These are phyloP conservation scores for Cydia amplana DNA, from an alignment of 1,140 invertebrate species.

Conservation along the genomic window DNA sequence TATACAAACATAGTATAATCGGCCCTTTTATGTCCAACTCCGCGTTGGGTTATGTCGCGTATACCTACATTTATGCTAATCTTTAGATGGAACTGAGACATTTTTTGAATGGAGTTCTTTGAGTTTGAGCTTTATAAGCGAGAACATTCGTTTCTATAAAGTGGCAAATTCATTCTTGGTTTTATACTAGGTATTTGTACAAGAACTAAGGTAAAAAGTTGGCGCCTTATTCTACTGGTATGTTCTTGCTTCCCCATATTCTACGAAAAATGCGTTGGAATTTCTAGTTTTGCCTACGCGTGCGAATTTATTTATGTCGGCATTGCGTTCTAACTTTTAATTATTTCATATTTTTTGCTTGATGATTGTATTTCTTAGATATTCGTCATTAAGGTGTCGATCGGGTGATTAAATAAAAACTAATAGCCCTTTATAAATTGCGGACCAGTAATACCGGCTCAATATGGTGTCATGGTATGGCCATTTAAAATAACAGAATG, in stretches of 20 bases:
- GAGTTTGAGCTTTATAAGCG: too few species aligned
- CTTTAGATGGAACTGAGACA: too few species aligned
- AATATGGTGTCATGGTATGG: not conserved
- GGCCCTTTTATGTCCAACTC: not conserved
- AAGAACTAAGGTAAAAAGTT: not conserved
- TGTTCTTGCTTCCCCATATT: not conserved
- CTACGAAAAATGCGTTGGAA: not conserved
- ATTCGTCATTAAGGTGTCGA: slow-evolving; percentile 9
- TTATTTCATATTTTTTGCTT: not conserved
- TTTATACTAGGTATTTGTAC: not conserved
- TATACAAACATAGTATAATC: not conserved
- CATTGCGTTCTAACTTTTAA: not conserved
- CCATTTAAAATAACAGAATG: not conserved
- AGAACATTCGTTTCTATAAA: too few species aligned
- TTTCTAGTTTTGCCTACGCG: not conserved
- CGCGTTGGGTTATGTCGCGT: too few species aligned
- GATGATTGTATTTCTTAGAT: not conserved
- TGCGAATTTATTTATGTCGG: not conserved
- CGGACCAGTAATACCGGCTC: not conserved
- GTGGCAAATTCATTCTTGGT: not conserved
- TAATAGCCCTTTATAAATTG: slow-evolving; percentile 8
- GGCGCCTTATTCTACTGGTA: not conserved
- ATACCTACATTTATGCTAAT: too few species aligned
- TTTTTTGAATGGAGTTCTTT: too few species aligned
- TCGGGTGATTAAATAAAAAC: slow-evolving; percentile 26